phyloP scores from a whole-genome alignment of 2,888 invertebrate species.

The Cataglyphis rosenhaueri region DNA sequence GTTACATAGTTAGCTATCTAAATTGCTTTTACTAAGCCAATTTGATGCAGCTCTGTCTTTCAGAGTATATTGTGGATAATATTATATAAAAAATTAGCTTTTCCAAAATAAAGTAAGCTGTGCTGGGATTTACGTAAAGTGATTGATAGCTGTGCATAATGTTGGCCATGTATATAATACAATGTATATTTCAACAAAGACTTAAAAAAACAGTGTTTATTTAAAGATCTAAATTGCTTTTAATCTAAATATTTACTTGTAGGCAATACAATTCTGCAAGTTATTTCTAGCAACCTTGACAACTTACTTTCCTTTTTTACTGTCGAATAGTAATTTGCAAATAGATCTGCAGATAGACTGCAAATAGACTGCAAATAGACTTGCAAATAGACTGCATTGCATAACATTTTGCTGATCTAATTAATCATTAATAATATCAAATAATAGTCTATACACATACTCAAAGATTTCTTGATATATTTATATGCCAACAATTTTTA shows the following conservation, averaged over 20 bases:
- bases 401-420: conserved; percentile 36
- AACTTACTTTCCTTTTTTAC: conserved; percentile 41
- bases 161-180: conserved; percentile 39
- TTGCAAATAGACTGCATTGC: conserved; percentile 9
- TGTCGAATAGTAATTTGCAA: conserved; percentile 1
- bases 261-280: conserved; percentile 28
- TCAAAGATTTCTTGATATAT: conserved; percentile 77
- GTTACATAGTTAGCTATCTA: conserved; percentile 16
- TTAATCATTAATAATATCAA: conserved; percentile 47
- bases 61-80: conserved; percentile 30
- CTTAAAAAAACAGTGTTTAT: conserved; percentile 45
- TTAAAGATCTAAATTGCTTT: conserved; percentile 30
- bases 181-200: conserved; percentile 40
- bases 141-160: conserved; percentile 48
- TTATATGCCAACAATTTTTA: conserved; percentile 80
- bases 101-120: conserved; percentile 47
- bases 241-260: conserved; percentile 35
- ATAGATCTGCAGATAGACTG: neutral
- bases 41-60: conserved; percentile 31
- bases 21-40: conserved; percentile 5
- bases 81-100: conserved; percentile 35
- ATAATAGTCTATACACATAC: conserved; percentile 58
- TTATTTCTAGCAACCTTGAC: conserved; percentile 18
- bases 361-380: neutral
- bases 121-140: conserved; percentile 52